Evolutionary conservation across 2,113 vertebrate species (phyloP).

Genomic region (Oxygymnocypris stewartii): DNA sequence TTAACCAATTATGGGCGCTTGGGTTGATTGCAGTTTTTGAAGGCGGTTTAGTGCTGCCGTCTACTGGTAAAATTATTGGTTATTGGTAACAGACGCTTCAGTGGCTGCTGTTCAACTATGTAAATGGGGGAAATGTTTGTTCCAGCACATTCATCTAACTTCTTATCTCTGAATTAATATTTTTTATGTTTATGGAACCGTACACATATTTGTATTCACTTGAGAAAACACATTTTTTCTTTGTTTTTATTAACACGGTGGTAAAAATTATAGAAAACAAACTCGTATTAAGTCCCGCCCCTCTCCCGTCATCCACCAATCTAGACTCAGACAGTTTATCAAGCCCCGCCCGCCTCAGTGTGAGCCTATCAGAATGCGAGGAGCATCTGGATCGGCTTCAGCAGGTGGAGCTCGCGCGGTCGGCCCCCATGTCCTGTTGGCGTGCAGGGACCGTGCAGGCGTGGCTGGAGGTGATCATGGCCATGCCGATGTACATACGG

Average conservation of each 20-base stretch:
- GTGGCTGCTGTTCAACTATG: not conserved
- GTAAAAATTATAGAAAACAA: constrained; percentile 46
- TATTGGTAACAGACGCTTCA: not conserved
- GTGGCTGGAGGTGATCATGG: constrained; percentile 90
- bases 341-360: constrained; percentile 79
- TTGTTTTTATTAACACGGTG: too few relatives aligned
- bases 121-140: not conserved
- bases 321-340: constrained; percentile 82
- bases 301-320: constrained; percentile 58
- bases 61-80: constrained; percentile 50
- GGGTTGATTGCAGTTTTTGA: not conserved
- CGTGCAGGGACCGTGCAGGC: constrained; percentile 84
- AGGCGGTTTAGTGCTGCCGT: constrained; percentile 45
- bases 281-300: constrained; percentile 44
- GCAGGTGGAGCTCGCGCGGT: constrained; percentile 83
- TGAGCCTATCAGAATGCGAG: constrained; percentile 81
- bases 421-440: constrained; percentile 84
- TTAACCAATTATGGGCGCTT: not conserved
- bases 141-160: not conserved
- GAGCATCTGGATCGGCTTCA: constrained; percentile 84
- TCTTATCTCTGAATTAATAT: not conserved
- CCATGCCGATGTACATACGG: constrained; percentile 88
- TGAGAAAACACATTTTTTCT: too few relatives aligned
- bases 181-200: not conserved
- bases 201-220: not conserved